These are phyloP conservation scores for Tenebrio molitor DNA, from an alignment of 1,140 invertebrate genomes.

Conservation along the genomic window DNA sequence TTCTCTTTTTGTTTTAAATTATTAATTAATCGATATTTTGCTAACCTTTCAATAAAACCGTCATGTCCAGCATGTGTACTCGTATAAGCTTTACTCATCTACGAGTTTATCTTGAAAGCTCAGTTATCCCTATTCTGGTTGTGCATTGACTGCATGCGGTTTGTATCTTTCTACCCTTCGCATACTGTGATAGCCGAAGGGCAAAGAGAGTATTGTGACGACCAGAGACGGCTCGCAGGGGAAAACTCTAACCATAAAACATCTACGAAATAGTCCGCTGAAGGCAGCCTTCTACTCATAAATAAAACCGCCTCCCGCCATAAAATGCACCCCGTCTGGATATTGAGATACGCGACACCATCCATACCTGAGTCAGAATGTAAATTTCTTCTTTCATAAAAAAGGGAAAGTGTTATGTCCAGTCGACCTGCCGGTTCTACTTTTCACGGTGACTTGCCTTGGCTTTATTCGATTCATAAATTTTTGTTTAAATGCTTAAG, in stretches of 20 bases:
- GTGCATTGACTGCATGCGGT: conserved; percentile 31
- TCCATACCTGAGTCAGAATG: conserved; percentile 31
- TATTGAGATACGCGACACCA: conserved; percentile 39
- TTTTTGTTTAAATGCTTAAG: conserved; percentile 20
- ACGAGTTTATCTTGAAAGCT: conserved; percentile 22
- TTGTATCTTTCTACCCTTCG: conserved; percentile 31
- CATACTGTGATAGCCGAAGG: conserved; percentile 28
- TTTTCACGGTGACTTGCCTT: neutral
- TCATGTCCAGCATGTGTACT: conserved; percentile 2
- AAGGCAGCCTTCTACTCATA: conserved; percentile 29
- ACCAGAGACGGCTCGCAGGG: conserved; percentile 32
- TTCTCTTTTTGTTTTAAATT: too few relatives aligned
- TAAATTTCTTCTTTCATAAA: conserved; percentile 26
- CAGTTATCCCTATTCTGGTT: conserved; percentile 33
- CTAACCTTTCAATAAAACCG: neutral
- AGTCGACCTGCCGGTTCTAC: neutral
- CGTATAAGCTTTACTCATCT: neutral
- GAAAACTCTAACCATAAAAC: conserved; percentile 28
- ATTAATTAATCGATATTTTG: too few relatives aligned
- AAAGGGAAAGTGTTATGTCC: conserved; percentile 37
- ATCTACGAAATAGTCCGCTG: conserved; percentile 37
- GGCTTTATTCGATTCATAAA: conserved; percentile 27
- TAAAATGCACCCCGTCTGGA: conserved; percentile 35
- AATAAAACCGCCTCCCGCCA: conserved; percentile 31
- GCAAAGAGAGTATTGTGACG: conserved; percentile 36